phyloP scores from a whole-genome alignment of 1,140 invertebrate genomes.

The Oncopodura yosiiana region DNA sequence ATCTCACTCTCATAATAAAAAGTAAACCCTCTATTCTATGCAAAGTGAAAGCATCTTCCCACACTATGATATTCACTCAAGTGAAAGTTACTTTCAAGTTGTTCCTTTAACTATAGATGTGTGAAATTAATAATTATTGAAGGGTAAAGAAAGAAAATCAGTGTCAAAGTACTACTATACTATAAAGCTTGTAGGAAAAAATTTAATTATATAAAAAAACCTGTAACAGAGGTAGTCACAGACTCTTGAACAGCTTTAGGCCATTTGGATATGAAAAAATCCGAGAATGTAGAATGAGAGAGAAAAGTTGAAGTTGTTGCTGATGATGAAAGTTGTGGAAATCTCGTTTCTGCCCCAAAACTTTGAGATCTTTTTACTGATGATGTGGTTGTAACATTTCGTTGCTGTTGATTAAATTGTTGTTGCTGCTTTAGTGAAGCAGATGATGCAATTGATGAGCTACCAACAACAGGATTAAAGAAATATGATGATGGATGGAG shows the following conservation, averaged over 20 bases:
- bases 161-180: not conserved
- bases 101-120: not conserved
- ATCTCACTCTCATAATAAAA: too few species aligned
- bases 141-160: not conserved
- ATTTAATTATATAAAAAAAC: too few species aligned
- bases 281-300: slow-evolving; percentile 1
- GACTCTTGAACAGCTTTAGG: slow-evolving; percentile 28
- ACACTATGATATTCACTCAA: not conserved
- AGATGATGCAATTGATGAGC: not conserved
- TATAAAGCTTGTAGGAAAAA: not conserved
- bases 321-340: not conserved
- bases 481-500: too few species aligned
- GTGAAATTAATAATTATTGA: not conserved
- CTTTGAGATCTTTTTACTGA: slow-evolving; percentile 29
- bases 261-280: slow-evolving; percentile 29
- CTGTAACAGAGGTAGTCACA: slow-evolving; percentile 18
- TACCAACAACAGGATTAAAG: not conserved
- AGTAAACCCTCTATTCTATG: too few species aligned
- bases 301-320: not conserved
- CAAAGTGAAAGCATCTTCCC: too few species aligned
- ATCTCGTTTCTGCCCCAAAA: slow-evolving; percentile 11
- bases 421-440: not conserved
- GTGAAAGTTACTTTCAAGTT: not conserved
- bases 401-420: not conserved
- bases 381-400: not conserved